These are phyloP conservation scores for Oryzias dopingdopingensis DNA, from an alignment of 2,797 vertebrate species.

Conservation along the genomic window DNA sequence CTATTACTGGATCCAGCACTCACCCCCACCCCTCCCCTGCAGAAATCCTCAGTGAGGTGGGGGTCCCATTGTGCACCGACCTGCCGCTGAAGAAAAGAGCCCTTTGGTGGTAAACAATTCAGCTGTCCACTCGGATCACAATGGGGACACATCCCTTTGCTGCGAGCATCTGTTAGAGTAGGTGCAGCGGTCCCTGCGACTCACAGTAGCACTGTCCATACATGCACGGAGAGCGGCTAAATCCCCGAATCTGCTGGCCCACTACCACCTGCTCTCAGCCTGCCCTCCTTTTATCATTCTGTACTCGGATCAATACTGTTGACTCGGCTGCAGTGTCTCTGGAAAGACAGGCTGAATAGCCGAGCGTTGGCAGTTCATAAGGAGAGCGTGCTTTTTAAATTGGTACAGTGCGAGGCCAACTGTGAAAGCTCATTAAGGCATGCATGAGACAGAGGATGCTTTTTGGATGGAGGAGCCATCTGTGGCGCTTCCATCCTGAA, in stretches of 20 bases:
- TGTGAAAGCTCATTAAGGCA: conserved; percentile 54
- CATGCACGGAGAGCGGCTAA: conserved; percentile 57
- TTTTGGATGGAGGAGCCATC: conserved; percentile 30
- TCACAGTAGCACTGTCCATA: conserved; percentile 52
- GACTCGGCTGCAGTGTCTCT: conserved; percentile 58
- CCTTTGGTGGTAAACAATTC: conserved; percentile 78
- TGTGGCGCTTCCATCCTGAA: background rate
- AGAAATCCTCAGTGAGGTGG: conserved; percentile 60
- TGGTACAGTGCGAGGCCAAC: conserved; percentile 43
- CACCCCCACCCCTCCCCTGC: conserved; percentile 29
- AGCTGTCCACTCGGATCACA: conserved; percentile 79
- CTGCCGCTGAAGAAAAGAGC: conserved; percentile 70
- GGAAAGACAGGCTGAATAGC: conserved; percentile 52
- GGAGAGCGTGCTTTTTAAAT: conserved; percentile 55
- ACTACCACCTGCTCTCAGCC: conserved; percentile 71
- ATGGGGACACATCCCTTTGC: conserved; percentile 75
- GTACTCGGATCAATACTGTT: conserved; percentile 67
- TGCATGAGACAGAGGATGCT: conserved; percentile 43
- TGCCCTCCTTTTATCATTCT: conserved; percentile 58
- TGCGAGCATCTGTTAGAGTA: conserved; percentile 74
- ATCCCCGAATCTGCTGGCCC: conserved; percentile 66
- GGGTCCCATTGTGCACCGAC: conserved; percentile 68
- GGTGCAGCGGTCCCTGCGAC: conserved; percentile 49
- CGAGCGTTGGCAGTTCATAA: conserved; percentile 46
- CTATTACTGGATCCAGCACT: conserved; percentile 37